Evolutionary conservation across 1,140 invertebrate species (phyloP).

Genomic region (Drosophila lini): DNA sequence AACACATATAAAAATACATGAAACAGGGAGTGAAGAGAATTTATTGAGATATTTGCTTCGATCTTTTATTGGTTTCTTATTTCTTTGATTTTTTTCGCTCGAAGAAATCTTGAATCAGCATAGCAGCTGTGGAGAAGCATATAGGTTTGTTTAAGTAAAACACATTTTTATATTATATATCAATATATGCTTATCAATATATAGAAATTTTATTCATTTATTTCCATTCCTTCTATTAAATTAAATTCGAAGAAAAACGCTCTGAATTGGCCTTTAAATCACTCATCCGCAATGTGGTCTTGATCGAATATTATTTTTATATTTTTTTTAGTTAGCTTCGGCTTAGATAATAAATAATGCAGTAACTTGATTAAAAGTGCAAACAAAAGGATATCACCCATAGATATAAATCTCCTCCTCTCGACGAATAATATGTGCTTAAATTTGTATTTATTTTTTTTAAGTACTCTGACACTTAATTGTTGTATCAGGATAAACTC

Average conservation of each 20-base stretch:
- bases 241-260: not conserved
- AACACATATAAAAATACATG: not conserved
- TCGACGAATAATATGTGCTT: not conserved
- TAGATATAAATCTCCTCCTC: not conserved
- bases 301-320: not conserved
- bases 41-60: not conserved
- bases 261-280: not conserved
- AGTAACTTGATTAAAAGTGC: not conserved
- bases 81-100: not conserved
- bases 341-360: not conserved
- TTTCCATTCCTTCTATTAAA: not conserved
- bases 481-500: constrained; percentile 19
- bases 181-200: not conserved
- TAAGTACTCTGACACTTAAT: constrained; percentile 4
- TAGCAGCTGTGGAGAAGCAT: not conserved
- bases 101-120: not conserved
- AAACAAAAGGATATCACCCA: not conserved
- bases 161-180: too few species aligned
- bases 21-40: not conserved
- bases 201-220: not conserved
- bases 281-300: not conserved
- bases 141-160: too few species aligned
- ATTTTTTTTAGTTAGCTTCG: not conserved
- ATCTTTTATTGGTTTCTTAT: not conserved
- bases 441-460: constrained; percentile 6